Evolutionary conservation across 2,797 vertebrate genomes (phyloP).

Genomic region (Notolabrus celidotus): DNA sequence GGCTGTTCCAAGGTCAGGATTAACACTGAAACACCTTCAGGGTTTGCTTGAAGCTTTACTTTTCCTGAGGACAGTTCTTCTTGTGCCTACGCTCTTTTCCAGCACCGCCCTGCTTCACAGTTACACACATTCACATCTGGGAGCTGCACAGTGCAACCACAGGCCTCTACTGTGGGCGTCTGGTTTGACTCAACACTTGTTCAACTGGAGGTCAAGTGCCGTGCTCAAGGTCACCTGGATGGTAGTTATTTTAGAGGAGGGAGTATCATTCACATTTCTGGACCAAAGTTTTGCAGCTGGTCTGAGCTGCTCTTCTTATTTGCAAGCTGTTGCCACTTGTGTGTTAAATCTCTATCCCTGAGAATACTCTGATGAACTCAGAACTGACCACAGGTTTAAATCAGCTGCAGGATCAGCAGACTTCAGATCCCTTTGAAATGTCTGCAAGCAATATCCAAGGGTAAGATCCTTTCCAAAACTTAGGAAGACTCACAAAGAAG

Average conservation of each 20-base stretch:
- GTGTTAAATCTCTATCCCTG: slow-evolving; percentile 24
- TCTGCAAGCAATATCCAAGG: not conserved
- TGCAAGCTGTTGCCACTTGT: not conserved
- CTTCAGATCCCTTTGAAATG: not conserved
- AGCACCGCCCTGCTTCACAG: slow-evolving; percentile 36
- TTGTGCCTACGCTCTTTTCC: slow-evolving; percentile 18
- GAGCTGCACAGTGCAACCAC: slow-evolving; percentile 40
- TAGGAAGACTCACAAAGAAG: not conserved
- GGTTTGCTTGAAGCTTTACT: slow-evolving; percentile 42
- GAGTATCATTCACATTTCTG: slow-evolving; percentile 4
- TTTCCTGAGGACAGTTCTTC: slow-evolving; percentile 30
- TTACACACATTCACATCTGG: slow-evolving; percentile 44
- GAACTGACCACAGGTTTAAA: slow-evolving; percentile 4
- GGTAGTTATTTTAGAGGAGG: slow-evolving; percentile 2
- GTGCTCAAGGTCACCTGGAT: slow-evolving; percentile 44
- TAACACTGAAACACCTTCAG: not conserved
- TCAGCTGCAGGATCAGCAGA: slow-evolving; percentile 9
- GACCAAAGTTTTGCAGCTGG: slow-evolving; percentile 18
- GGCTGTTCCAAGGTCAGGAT: slow-evolving; percentile 7
- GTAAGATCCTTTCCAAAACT: not conserved
- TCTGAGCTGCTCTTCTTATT: slow-evolving; percentile 5
- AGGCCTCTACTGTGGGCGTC: slow-evolving; percentile 33
- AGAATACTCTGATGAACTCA: slow-evolving; percentile 17
- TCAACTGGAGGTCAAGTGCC: slow-evolving; percentile 43
- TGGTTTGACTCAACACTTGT: slow-evolving; percentile 18